Percentiles rank a stretch among this genome's conserved stretches.
Conservation (phyloP, 2,888 invertebrate species). For the Poecilobothrus nobilitatus region DNA sequence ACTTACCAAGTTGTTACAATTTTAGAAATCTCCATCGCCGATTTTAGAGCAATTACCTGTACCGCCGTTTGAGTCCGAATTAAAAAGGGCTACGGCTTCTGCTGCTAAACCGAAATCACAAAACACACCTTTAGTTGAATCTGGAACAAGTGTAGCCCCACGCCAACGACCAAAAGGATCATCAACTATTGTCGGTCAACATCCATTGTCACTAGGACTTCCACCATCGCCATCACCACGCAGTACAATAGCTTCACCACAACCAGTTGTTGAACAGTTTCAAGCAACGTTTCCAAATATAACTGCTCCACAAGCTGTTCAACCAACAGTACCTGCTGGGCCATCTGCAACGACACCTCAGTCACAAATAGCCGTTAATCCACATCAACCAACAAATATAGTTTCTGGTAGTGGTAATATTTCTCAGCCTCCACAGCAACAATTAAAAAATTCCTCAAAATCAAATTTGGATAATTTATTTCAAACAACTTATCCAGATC, state of each 20-base stretch:
- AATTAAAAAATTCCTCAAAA: constrained; percentile 19
- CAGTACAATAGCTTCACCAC: constrained; percentile 41
- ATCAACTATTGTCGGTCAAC: constrained; percentile 37
- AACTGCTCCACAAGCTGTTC: constrained; percentile 25
- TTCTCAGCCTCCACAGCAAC: constrained; percentile 8
- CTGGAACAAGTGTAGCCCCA: constrained; percentile 72
- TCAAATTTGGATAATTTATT: constrained; percentile 52
- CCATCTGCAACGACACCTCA: constrained; percentile 19
- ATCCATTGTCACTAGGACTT: constrained; percentile 47
- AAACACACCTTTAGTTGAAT: constrained; percentile 46
- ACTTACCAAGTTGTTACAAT: background rate
- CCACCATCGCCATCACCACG: constrained; percentile 49
- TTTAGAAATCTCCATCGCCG: constrained; percentile 58
- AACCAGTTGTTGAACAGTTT: constrained; percentile 40
- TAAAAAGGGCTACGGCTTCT: constrained; percentile 45
- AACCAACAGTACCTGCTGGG: constrained; percentile 25
- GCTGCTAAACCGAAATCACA: constrained; percentile 41
- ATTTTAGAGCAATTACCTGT: constrained; percentile 55
- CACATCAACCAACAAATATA: constrained; percentile 20
- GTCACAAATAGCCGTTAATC: constrained; percentile 22
- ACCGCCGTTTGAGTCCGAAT: constrained; percentile 63
- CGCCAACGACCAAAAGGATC: constrained; percentile 71
- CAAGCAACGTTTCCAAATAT: constrained; percentile 42
- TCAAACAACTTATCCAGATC: constrained; percentile 61
- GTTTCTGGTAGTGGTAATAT: constrained; percentile 11